Base-by-base conservation (phyloP, 2,113 vertebrate genomes). In the Oreocharis arfaki region DNA sequence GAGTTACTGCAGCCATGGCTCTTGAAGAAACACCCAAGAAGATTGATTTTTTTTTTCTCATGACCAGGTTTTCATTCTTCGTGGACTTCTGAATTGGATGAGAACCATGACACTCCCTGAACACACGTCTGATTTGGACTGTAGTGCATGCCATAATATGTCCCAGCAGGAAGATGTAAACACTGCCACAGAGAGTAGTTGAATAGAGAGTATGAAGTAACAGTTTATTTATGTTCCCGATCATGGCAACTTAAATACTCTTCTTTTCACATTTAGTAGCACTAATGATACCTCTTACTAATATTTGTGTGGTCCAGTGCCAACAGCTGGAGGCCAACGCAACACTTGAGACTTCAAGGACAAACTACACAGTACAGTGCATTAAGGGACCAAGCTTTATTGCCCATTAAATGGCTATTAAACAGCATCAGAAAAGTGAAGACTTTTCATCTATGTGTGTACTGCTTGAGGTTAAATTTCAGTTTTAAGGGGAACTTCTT, bases 141-240 rank as follows among this genome's bases (percentile, higher is more conserved):
- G 22, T 18, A 49, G 37, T 14, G 19, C 46, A 68, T 19, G 42
- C 73, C 50, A 39, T 52, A 61, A 37, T 49, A 50, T 6, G 19
- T 46, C 87, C 50, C 87, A 85, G 78, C 35, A 76, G 83, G 75
- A 75, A 73, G 80, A 87, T 30, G 26, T 69, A 93, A 95, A 83
- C 24, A 14, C 41, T 46, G 55, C 28, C 57, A 24, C 4, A 82
- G 35, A n/a, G 52, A 61, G 22, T 4, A 32, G 59, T 22, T 70
- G 75, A 92, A 52, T 2, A 86, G 59, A 92, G 76, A 33, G 59
- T 77, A 63, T 24, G 50, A 89, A 94, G 21, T 79, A 79, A 79
- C 32, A 64, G n/a, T 56, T 84, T 92, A 32, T 95, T 93, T 93
- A 46, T 57, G 53, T 88, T 94, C 37, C 89, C 73, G 65, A 94